These are phyloP conservation scores for Saimiri boliviensis DNA, from an alignment of 2,113 vertebrate genomes.

Conservation along the genomic window DNA sequence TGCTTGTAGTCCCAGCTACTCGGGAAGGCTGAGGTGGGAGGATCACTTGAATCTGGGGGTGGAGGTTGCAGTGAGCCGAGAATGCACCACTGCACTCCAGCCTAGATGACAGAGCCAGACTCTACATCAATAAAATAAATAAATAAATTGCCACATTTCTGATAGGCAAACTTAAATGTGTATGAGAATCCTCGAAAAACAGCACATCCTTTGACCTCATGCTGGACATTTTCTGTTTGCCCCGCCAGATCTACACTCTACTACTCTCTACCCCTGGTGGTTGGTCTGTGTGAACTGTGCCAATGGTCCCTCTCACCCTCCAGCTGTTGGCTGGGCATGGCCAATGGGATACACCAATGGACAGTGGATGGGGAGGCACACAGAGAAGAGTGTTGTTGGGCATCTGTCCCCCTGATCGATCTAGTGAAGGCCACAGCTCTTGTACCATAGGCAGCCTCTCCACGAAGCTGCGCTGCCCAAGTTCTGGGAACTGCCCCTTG, in stretches of 20 bases:
- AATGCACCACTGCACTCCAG: no score
- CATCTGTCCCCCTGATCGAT: not conserved
- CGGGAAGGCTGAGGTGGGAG: no score
- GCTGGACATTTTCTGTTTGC: not conserved
- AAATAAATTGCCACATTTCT: not conserved
- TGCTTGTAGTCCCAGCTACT: no score
- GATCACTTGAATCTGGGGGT: no score
- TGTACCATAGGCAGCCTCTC: not conserved
- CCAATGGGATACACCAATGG: not conserved
- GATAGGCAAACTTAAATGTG: not conserved
- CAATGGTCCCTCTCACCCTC: not conserved
- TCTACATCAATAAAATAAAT: no score
- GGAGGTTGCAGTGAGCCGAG: no score
- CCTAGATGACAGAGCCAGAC: no score
- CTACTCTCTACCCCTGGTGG: not conserved
- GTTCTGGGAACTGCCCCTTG: not conserved
- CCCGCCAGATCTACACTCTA: not conserved
- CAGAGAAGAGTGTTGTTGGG: not conserved
- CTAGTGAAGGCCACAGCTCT: not conserved
- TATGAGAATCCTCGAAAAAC: not conserved
- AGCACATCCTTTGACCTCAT: not conserved
- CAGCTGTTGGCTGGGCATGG: not conserved
- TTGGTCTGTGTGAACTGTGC: accelerated
- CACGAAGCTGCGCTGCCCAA: not conserved
- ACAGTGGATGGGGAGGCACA: not conserved